Evolutionary conservation across 1,140 invertebrate species (phyloP).

Genomic region (Drosophila orosa): DNA sequence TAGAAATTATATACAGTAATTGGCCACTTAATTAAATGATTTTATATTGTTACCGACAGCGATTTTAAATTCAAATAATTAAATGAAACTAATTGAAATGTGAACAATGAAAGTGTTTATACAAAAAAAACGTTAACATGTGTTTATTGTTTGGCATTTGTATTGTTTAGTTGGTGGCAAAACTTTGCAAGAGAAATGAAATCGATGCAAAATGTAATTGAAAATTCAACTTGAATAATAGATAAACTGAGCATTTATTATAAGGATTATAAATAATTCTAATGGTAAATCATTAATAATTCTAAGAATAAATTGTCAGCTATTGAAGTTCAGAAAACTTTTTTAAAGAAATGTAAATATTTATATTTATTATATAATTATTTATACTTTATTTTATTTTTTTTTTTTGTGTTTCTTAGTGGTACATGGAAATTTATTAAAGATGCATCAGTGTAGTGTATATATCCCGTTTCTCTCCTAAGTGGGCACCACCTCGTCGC

Average conservation of each 20-base stretch:
- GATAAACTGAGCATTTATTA: background rate
- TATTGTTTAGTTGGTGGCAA: conserved; percentile 3
- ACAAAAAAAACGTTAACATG: background rate
- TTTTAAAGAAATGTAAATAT: too few relatives aligned
- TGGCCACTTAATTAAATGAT: conserved; percentile 6
- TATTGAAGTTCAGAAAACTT: background rate
- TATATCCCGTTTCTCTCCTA: background rate
- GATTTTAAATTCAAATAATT: conserved; percentile 11
- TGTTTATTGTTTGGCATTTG: background rate
- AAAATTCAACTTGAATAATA: background rate
- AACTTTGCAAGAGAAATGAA: background rate
- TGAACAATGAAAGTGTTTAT: too few relatives aligned
- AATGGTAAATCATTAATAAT: background rate
- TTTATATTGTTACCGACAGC: conserved; percentile 9
- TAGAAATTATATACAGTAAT: conserved; percentile 4
- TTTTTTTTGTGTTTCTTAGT: background rate
- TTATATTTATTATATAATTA: too few relatives aligned
- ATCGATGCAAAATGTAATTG: background rate
- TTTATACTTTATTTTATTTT: background rate
- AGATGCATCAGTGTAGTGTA: background rate
- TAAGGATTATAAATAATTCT: background rate
- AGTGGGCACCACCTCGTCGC: background rate
- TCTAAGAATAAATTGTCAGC: background rate
- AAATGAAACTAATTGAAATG: conserved; percentile 16
- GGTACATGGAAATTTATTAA: conserved; percentile 2